Evolutionary conservation across 1,140 invertebrate genomes (phyloP), one percentile per base, ranked within the genome.

Genomic region (Polypedilum vanderplanki): DNA sequence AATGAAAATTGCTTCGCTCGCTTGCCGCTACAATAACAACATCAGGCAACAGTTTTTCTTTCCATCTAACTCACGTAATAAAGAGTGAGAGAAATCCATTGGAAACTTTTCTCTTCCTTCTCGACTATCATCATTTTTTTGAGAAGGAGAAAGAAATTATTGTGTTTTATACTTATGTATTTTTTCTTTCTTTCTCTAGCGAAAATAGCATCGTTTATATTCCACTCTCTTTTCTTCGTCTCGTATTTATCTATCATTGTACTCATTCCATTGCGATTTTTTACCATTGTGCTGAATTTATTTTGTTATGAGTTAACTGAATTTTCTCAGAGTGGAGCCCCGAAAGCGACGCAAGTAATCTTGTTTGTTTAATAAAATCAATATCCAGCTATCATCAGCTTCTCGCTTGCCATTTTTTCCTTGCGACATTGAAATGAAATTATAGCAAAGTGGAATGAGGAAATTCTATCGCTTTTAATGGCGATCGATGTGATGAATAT

Each of bases 311-410:
- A 33, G 24, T 33, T 33, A 33, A 33, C 24, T 33, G 24, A 33
- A 33, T 33, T 33, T 33, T 3, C 5, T 33, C 5, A 33, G 24
- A 33, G 24, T 3, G 15, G 15, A 46, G 41, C 8, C 24, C 24
- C 41, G 41, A 46, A 57, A 57, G 12, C n/a, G 46, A 12, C 46
- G n/a, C 46, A 57, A 57, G 46, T 57, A 57, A 57, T 57, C 46
- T 57, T 57, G 46, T 57, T 57, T 57, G 46, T 57, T 57, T 57
- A 57, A 57, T 57, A 57, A 57, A 57, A 57, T 57, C 46, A 57
- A 57, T 57, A 57, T 57, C 46, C 46, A 57, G 46, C 46, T 57
- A 57, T 57, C 46, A 57, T 57, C 46, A 57, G 46, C n/a, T 33
- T 33, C 24, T 33, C 24, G 24, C 24, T 33, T 33, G 24, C 24